A percentile compares a stretch with the other conserved stretches of the same genome.
phyloP scores from a whole-genome alignment of 2,113 vertebrate genomes.

The Austrofundulus limnaeus region DNA sequence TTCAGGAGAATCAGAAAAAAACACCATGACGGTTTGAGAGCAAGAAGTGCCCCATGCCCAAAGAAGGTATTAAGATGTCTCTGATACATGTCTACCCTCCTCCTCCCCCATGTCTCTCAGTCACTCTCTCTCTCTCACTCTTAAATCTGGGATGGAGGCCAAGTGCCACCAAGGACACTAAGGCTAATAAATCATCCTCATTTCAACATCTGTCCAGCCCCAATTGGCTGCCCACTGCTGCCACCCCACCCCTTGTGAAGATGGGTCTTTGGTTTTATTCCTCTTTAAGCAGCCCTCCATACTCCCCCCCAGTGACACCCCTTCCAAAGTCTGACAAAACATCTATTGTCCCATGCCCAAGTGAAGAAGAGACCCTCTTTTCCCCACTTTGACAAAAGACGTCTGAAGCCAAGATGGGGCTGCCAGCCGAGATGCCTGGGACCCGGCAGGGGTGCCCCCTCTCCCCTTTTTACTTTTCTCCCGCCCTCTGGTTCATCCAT shows the following conservation, averaged over 20 bases:
- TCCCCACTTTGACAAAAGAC: conserved; percentile 87
- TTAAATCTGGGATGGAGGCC: conserved; percentile 90
- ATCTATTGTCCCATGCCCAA: conserved; percentile 87
- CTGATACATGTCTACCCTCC: conserved; percentile 72
- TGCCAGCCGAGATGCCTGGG: conserved; percentile 86
- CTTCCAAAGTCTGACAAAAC: conserved; percentile 85
- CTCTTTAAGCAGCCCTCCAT: conserved; percentile 77
- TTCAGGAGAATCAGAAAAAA: conserved; percentile 73
- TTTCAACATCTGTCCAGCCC: conserved; percentile 89
- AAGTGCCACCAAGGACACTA: conserved; percentile 90
- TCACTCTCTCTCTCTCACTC: conserved; percentile 75
- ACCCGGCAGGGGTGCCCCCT: conserved; percentile 85
- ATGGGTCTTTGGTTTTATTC: conserved; percentile 79
- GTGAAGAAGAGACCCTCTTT: conserved; percentile 92
- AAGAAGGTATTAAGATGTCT: conserved; percentile 84
- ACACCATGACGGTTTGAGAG: conserved; percentile 79
- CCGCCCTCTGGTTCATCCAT: conserved; percentile 67
- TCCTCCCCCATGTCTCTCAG: conserved; percentile 60
- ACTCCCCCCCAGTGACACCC: conserved; percentile 72
- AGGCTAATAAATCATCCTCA: conserved; percentile 91
- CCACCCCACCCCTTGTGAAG: conserved; percentile 79
- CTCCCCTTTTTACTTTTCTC: conserved; percentile 73
- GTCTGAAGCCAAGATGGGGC: conserved; percentile 89
- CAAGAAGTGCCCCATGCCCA: conserved; percentile 78
- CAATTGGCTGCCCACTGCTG: conserved; percentile 77